Base-by-base conservation (phyloP, 2,113 vertebrate species). In the Sinocyclocheilus anophthalmus region DNA sequence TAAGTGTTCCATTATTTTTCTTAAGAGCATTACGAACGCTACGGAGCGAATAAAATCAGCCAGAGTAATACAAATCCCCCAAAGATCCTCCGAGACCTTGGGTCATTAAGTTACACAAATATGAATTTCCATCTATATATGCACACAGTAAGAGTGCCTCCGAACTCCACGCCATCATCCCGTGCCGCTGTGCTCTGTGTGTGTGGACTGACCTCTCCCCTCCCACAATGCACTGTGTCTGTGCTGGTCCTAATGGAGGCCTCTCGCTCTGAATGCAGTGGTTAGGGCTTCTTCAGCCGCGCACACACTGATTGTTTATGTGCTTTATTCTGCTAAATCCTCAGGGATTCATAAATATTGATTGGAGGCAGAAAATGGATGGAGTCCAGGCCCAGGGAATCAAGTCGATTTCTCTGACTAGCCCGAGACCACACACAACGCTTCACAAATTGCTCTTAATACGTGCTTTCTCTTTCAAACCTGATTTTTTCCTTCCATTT, bases 311-410 rank as follows among this genome's bases (percentile, higher is more conserved):
- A 92, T 94, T 95, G 94, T 94, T 95, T 95, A 94, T 95, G 94
- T 96, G 96, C 96, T 97, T 96, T 96, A 96, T 94, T 96, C 95
- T 93, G 94, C 96, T 96, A 57, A 95, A 95, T 98, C 98, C 97
- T 96, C 92, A 85, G 97, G 96, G 98, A 95, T 97, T 99, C 96
- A 98, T 99, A 99, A 98, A 98, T 98, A 99, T 99, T 99, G 98
- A 99, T 98, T 94, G 96, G 95, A 96, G 80, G 95, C 95, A 95
- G 96, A 97, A 97, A 97, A 97, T 97, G 96, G 96, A 96, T 96
- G 96, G 95, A 95, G 95, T 95, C 94, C 93, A 93, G 92, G 94
- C 94, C 95, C 93, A 90, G 96, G 96, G 96, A 96, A 96, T 97
- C 95, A 94, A 96, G 94, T 96, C 95, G 95, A 96, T 97, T 96